Conservation (phyloP, 2,888 invertebrate species). For the Trimorus sp. region DNA sequence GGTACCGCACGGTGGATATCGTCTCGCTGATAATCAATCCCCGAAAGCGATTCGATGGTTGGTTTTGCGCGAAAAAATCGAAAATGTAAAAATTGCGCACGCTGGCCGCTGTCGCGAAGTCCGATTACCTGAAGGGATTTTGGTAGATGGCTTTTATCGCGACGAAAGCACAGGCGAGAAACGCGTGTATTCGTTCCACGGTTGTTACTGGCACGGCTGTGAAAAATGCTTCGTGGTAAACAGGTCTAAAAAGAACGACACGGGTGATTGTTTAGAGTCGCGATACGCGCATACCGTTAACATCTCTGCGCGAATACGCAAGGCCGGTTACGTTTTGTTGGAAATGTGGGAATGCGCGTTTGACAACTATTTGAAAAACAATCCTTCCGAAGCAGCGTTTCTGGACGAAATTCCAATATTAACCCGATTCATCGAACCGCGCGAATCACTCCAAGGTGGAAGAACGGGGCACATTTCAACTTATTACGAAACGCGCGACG, state of each 20-base stretch:
- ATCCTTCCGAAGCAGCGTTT: not conserved
- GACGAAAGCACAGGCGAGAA: not conserved
- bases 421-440: not conserved
- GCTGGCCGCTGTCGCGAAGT: constrained; percentile 28
- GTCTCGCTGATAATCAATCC: no score
- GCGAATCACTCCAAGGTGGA: not conserved
- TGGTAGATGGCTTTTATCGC: not conserved
- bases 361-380: not conserved
- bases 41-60: constrained; percentile 66
- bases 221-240: not conserved
- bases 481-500: not conserved
- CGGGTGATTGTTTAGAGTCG: not conserved
- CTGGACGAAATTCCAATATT: not conserved
- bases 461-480: not conserved
- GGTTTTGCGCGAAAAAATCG: not conserved
- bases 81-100: not conserved
- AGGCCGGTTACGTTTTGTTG: not conserved
- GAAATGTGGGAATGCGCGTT: not conserved
- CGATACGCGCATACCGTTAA: not conserved
- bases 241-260: not conserved
- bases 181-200: constrained; percentile 7
- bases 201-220: constrained; percentile 9
- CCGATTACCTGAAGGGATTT: not conserved
- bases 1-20: no score
- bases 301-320: not conserved